Evolutionary conservation across 2,888 invertebrate genomes (phyloP).

Genomic region (Pheosia tremula): DNA sequence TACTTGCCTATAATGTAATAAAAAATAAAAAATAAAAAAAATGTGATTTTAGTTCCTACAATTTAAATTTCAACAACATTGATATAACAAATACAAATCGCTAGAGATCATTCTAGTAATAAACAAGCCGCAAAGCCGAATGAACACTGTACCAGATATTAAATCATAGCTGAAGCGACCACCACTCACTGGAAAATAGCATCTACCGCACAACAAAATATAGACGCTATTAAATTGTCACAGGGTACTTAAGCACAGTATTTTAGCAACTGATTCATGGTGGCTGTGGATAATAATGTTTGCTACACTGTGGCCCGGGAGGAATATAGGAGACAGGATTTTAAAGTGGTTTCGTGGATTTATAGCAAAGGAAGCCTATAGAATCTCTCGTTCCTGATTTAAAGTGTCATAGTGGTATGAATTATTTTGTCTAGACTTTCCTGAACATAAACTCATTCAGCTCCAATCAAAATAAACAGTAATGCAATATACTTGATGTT

Average conservation of each 20-base stretch:
- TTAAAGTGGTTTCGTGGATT: background rate
- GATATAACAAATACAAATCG: background rate
- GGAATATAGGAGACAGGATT: background rate
- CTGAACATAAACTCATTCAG: background rate
- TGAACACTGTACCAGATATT: constrained; percentile 50
- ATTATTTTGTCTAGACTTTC: background rate
- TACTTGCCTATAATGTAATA: too few species aligned
- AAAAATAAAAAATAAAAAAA: too few species aligned
- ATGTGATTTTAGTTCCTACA: too few species aligned
- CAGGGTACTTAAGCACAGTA: constrained; percentile 39
- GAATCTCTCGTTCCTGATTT: too few species aligned
- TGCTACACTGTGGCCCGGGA: background rate
- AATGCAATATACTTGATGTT: too few species aligned
- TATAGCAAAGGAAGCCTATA: background rate
- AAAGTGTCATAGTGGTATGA: background rate
- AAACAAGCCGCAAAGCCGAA: constrained; percentile 47
- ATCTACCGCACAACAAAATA: constrained; percentile 60
- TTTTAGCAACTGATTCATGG: constrained; percentile 48
- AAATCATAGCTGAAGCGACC: constrained; percentile 60
- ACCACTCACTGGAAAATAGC: constrained; percentile 50
- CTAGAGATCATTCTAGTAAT: constrained; percentile 30
- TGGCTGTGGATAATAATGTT: constrained; percentile 29
- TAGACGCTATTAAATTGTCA: constrained; percentile 61
- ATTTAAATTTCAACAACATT: too few species aligned
- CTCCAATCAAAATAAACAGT: too few species aligned